Evolutionary conservation across 1,140 invertebrate genomes (phyloP), one percentile per base, ranked within the genome.

Genomic region (Drosophila punjabiensis): DNA sequence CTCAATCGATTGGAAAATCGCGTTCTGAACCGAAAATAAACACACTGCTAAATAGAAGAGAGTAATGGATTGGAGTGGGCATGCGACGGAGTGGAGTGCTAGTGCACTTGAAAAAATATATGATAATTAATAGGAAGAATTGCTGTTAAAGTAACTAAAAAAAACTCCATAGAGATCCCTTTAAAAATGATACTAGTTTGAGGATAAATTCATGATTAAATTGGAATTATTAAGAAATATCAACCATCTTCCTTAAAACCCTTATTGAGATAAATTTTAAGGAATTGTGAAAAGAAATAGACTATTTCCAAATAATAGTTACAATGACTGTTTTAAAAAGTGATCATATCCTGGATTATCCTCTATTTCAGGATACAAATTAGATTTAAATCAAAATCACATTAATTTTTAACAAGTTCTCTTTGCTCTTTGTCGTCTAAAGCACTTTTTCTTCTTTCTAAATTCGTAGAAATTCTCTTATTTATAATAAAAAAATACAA

Each of bases 1-100:
- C 80, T 89, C 85, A 89, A 89, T 89, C 85, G 85, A 89, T 90
- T 89, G 85, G 85, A 89, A 89, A 89, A 89, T 89, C 85, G 85
- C 81, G 86, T 89, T 89, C 85, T 89, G 81, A 85, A 89, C 82
- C 82, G 85, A 89, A 89, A 89, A 90, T 89, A 89, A 89, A 90
- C 85, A 89, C 85, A 90, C 70, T 79, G 85, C 85, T 90, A 89
- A 89, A 89, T 89, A 82, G 85, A 76, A 88, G 88, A 66, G 75
- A 76, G 78, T 56, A 75, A 71, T 76, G 82, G 78, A 68, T 69
- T 79, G 70, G 69, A 65, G 47, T 20, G 43, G 59, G 55, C 20
- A 11, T 41, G 43, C 4, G 8, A 33, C 6, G 64, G 24, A 24
- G 35, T 30, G 33, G 18, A 33, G 43, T 73, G 24, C 47, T 32